Evolutionary conservation across 2,113 vertebrate species (phyloP), one percentile per base, ranked within the genome.

Genomic region (Fregata magnificens): DNA sequence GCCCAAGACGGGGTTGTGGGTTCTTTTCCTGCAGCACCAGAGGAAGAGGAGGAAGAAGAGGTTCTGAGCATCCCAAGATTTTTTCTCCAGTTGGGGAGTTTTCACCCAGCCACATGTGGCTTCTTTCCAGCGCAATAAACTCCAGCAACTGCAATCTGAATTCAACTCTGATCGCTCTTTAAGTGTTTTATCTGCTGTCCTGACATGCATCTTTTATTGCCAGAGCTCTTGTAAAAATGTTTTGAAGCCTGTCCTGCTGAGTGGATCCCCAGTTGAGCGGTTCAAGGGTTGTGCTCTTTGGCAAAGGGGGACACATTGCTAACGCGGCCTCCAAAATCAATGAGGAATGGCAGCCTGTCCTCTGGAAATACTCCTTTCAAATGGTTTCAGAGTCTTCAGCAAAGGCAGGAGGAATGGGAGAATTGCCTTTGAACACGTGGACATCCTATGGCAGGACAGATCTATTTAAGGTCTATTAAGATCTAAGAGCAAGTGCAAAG

Each of bases 281-380:
- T 84, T 93, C 88, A 85, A 92, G 3, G 7, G 49, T n/a, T 42
- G 90, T 78, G 62, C 77, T 91, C 67, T 62, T 82, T 77, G 71
- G 52, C 42, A 16, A 79, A 32, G 38, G 7, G 9, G 1, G 12
- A 7, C 65, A 53, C 0, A 0, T 19, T 19, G 26, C 24, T 86
- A 29, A 18, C 24, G 24, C 14, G 16, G 53, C 59, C 79, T 42
- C 81, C 28, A 16, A 94, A 95, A 94, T 95, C 92, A 38, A 6
- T 83, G 13, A 52, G 47, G 83, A 95, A 72, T 34, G 34, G 89
- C 71, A 96, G 91, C 83, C 84, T 91, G 77, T 87, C 90, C 56
- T 88, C 85, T 90, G 86, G 90, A 95, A 98, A 88, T 52, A 71
- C 74, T 74, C 53, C 13, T 78, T 78, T 53, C 67, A 77, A 95